Percentiles rank a stretch among this genome's conserved stretches.
phyloP scores from a whole-genome alignment of 2,113 vertebrate genomes.

The Cyanoramphus novaezelandiae region DNA sequence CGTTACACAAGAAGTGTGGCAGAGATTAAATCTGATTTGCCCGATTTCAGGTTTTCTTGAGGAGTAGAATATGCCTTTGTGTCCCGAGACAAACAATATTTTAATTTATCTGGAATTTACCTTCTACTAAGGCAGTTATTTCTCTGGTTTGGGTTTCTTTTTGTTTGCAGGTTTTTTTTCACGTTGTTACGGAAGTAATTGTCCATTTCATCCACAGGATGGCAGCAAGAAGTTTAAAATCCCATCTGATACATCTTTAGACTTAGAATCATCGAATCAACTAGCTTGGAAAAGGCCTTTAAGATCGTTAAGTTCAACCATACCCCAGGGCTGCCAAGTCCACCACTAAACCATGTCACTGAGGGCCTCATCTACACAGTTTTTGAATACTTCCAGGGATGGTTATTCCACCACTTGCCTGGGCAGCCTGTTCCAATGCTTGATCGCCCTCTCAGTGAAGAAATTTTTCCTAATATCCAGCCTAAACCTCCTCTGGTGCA shows the following conservation, averaged over 20 bases:
- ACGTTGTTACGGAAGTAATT: background rate
- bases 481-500: background rate
- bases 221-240: constrained; percentile 40
- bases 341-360: background rate
- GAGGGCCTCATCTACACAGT: background rate
- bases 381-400: background rate
- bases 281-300: background rate
- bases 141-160: background rate
- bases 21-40: background rate
- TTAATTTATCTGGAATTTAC: background rate
- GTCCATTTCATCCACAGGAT: constrained; percentile 20
- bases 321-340: background rate
- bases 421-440: background rate
- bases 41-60: background rate
- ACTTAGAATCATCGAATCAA: background rate
- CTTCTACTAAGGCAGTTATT: background rate
- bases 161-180: background rate
- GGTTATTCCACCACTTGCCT: background rate
- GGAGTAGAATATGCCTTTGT: background rate
- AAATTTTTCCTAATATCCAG: background rate
- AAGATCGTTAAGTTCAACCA: background rate
- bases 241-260: background rate
- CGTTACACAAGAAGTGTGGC: background rate
- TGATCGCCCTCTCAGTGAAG: background rate
- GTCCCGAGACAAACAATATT: background rate